Evolutionary conservation across 2,113 vertebrate genomes (phyloP).

Genomic region (Oreochromis spilurus): DNA sequence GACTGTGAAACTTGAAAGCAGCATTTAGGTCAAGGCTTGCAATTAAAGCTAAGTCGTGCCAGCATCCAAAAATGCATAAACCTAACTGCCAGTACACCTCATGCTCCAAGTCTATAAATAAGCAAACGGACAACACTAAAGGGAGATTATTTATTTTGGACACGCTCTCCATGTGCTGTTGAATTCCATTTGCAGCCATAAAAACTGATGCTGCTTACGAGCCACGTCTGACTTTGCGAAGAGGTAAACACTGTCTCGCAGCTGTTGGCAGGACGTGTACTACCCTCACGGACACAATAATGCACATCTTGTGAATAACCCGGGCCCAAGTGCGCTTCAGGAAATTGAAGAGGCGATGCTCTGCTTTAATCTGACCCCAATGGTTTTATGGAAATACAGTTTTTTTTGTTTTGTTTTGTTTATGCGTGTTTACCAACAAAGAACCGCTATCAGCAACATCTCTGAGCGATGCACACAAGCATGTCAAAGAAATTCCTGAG

Average conservation of each 20-base stretch:
- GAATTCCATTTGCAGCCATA: conserved; percentile 1
- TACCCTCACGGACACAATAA: neutral
- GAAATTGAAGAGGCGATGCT: conserved; percentile 18
- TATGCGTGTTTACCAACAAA: conserved; percentile 6
- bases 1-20: neutral
- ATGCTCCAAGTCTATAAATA: neutral
- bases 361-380: neutral
- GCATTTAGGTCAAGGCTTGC: neutral
- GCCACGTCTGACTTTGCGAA: neutral
- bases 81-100: neutral
- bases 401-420: neutral
- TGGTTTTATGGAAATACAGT: neutral
- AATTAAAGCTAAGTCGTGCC: neutral
- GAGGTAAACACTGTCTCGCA: conserved; percentile 1
- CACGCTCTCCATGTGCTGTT: neutral
- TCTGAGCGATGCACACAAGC: neutral
- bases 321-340: neutral
- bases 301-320: neutral
- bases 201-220: neutral
- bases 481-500: neutral
- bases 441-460: neutral
- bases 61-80: neutral
- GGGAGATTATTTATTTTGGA: neutral
- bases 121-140: neutral
- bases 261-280: conserved; percentile 29